A percentile compares a stretch with the other conserved stretches of the same genome.
These are phyloP conservation scores for Tetragonula carbonaria DNA, from an alignment of 2,888 invertebrate species.

Conservation along the genomic window DNA sequence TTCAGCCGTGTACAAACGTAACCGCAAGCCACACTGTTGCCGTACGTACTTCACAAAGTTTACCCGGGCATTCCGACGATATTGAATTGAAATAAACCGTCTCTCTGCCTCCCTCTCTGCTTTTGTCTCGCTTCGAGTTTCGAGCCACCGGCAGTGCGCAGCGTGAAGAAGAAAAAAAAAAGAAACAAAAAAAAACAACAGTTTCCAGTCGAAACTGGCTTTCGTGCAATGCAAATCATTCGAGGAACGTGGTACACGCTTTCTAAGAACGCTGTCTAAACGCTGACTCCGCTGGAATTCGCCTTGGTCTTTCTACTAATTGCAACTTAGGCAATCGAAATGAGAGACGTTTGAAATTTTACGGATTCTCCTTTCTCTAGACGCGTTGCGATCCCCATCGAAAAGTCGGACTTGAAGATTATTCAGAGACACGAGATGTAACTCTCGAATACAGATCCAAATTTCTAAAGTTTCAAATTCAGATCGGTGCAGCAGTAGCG, in stretches of 20 bases:
- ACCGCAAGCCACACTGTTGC: conserved; percentile 52
- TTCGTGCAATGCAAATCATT: conserved; percentile 41
- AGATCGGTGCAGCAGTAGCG: background rate
- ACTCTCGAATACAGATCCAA: background rate
- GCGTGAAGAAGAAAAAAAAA: no score
- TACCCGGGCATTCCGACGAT: conserved; percentile 49
- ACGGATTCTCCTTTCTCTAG: background rate
- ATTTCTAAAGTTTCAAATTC: background rate
- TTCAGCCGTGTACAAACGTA: conserved; percentile 59
- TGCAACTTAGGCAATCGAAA: background rate
- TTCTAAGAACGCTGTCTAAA: background rate
- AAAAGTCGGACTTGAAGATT: background rate
- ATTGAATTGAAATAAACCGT: conserved; percentile 48
- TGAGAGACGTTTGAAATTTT: background rate
- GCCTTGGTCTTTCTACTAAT: no score
- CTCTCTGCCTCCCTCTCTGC: conserved; percentile 2
- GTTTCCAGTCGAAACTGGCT: conserved; percentile 6
- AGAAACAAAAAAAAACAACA: conserved; percentile 16
- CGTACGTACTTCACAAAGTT: conserved; percentile 48
- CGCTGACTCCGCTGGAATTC: conserved; percentile 1
- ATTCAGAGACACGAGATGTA: no score
- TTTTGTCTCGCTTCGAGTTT: background rate
- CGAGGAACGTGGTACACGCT: background rate
- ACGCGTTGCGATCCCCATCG: background rate
- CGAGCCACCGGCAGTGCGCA: background rate